Evolutionary conservation across 2,113 vertebrate genomes (phyloP), one percentile per base, ranked within the genome.

Genomic region (Capricornis sumatraensis): DNA sequence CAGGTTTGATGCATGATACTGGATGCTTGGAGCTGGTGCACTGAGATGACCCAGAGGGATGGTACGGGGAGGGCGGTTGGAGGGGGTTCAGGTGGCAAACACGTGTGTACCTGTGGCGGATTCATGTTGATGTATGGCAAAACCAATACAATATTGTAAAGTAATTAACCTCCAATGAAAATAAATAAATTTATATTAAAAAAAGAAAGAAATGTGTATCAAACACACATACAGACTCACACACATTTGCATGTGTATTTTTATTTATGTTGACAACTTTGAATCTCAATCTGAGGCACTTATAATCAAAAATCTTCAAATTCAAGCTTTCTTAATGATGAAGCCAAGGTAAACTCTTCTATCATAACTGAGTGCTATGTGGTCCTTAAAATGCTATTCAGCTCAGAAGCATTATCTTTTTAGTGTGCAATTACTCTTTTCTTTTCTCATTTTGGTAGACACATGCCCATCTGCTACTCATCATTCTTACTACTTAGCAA

Each of bases 371-470:
- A 86, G 19, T 62, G 5, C 23, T 95, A 0, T 21, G 28, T 85
- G 53, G 16, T 71, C 67, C 40, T 91, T 82, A 92, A 71, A 90
- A 94, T 50, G 25, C 27, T 87, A 7, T 58, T 91, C 86, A 47
- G 30, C 81, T 78, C 45, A n/a, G 40, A 71, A 84, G 27, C 81
- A 76, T n/a, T 91, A 47, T 93, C 60, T 94, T 78, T 96, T 95
- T 87, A 82, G 60, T 40, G 53, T 30, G 36, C 36, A 82, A 57
- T 88, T 94, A 78, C 85, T 96, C 87, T 86, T 43, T 84, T 85
- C 43, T 87, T 83, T 97, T 94, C 78, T 85, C 50, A 53, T 94
- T 94, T 62, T 33, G 50, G 62, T 52, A 96, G 92, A 87, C 89
- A 90, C n/a, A 78, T 74, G 53, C 84, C 67, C 81, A 96, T 92